These are phyloP conservation scores for Antrozous pallidus DNA, from an alignment of 2,797 vertebrate genomes.

Conservation along the genomic window DNA sequence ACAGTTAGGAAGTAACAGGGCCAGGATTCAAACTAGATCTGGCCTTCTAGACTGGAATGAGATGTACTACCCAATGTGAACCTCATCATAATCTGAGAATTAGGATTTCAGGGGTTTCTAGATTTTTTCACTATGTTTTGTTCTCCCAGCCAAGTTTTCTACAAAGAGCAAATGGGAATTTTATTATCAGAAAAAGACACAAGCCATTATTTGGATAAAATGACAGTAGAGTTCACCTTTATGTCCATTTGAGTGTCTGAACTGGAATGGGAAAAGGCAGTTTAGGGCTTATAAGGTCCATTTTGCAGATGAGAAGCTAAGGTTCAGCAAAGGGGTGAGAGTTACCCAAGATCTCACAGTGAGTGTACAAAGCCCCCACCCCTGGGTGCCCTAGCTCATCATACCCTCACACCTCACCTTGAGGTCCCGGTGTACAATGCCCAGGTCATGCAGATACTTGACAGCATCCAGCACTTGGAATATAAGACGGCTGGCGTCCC, in stretches of 20 bases:
- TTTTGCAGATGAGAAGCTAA: background rate
- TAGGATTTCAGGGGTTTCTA: background rate
- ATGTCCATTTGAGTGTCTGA: background rate
- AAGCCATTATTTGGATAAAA: background rate
- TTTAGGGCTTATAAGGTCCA: background rate
- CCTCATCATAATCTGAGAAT: background rate
- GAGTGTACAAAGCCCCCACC: background rate
- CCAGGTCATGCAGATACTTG: conserved; percentile 96
- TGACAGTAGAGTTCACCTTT: background rate
- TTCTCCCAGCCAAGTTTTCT: background rate
- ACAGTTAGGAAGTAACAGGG: background rate
- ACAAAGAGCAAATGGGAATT: conserved; percentile 11
- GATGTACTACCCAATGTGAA: background rate
- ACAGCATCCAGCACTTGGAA: conserved; percentile 96
- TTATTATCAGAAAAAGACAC: background rate
- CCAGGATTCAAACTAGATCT: background rate
- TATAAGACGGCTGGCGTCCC: conserved; percentile 96
- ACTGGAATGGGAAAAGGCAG: background rate
- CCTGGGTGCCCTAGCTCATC: background rate
- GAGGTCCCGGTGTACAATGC: conserved; percentile 96
- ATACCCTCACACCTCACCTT: conserved; percentile 87
- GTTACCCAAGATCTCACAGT: background rate
- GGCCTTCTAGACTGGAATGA: background rate
- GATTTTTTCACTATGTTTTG: background rate
- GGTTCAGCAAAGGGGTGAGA: background rate